Evolutionary conservation across 2,113 vertebrate genomes (phyloP).

Genomic region (Leptodactylus fuscus): DNA sequence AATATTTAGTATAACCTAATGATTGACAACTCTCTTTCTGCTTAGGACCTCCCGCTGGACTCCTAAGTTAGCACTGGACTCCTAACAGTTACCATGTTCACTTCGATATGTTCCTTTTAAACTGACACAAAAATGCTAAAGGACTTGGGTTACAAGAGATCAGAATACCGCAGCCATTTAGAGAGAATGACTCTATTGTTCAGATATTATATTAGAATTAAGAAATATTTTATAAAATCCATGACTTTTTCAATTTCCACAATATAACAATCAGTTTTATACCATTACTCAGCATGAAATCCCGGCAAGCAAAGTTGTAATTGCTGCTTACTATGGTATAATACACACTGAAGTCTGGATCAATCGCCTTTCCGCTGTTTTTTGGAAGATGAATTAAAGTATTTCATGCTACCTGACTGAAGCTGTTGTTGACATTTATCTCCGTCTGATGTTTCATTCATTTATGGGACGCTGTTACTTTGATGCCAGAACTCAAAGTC

Average conservation of each 20-base stretch:
- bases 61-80: too few relatives aligned
- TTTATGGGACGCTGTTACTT: background rate
- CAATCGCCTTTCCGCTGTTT: conserved; percentile 1
- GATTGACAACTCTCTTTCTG: too few relatives aligned
- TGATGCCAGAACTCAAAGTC: background rate
- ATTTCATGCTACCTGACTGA: background rate
- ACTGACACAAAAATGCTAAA: too few relatives aligned
- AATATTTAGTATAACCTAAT: too few relatives aligned
- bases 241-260: background rate
- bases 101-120: too few relatives aligned
- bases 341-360: background rate
- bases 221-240: background rate
- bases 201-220: too few relatives aligned
- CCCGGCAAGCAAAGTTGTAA: background rate
- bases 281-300: background rate
- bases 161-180: too few relatives aligned
- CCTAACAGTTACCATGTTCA: too few relatives aligned
- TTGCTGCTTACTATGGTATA: background rate
- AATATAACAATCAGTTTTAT: background rate
- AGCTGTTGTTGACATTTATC: conserved; percentile 15
- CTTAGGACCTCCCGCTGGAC: too few relatives aligned
- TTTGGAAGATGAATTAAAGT: background rate
- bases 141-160: too few relatives aligned
- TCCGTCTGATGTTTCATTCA: background rate
- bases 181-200: too few relatives aligned